phyloP scores from a whole-genome alignment of 2,888 invertebrate genomes.

The Thyatira batis region DNA sequence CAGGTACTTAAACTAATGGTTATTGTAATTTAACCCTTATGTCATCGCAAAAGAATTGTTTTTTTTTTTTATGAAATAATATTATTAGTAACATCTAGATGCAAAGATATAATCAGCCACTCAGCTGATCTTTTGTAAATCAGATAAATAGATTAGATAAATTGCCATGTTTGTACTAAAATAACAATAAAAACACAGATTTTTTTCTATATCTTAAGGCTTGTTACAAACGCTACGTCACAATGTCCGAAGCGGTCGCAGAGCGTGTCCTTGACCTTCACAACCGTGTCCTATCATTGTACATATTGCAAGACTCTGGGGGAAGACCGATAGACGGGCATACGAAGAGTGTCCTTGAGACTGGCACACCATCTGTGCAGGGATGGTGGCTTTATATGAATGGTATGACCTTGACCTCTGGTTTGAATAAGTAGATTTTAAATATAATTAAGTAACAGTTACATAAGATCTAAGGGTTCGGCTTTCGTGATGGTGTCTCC shows the following conservation, averaged over 20 bases:
- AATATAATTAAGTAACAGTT: too few relatives aligned
- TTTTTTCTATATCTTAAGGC: slow-evolving; percentile 49
- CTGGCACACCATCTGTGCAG: slow-evolving; percentile 91
- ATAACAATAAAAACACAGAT: too few relatives aligned
- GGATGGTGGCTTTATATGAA: slow-evolving; percentile 96
- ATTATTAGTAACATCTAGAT: too few relatives aligned
- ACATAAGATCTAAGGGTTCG: too few relatives aligned
- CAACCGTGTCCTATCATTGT: slow-evolving; percentile 88
- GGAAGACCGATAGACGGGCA: slow-evolving; percentile 88
- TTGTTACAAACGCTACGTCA: slow-evolving; percentile 88
- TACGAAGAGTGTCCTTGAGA: slow-evolving; percentile 76
- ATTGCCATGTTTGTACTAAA: too few relatives aligned
- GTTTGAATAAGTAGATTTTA: too few relatives aligned
- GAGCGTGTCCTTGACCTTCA: slow-evolving; percentile 92
- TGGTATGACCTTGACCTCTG: slow-evolving; percentile 66
- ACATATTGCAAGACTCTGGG: slow-evolving; percentile 91
- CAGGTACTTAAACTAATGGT: slow-evolving; percentile 45
- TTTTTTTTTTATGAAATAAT: too few relatives aligned
- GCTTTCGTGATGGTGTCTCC: too few relatives aligned
- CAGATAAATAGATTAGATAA: too few relatives aligned
- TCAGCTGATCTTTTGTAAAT: too few relatives aligned
- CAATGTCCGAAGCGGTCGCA: slow-evolving; percentile 92
- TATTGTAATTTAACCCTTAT: neutral
- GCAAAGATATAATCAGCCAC: too few relatives aligned
- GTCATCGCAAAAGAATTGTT: too few relatives aligned